Percentiles rank a stretch among this genome's conserved stretches.
Evolutionary conservation across 2,797 vertebrate species (phyloP).

Genomic region (Sebastes hubbsi): DNA sequence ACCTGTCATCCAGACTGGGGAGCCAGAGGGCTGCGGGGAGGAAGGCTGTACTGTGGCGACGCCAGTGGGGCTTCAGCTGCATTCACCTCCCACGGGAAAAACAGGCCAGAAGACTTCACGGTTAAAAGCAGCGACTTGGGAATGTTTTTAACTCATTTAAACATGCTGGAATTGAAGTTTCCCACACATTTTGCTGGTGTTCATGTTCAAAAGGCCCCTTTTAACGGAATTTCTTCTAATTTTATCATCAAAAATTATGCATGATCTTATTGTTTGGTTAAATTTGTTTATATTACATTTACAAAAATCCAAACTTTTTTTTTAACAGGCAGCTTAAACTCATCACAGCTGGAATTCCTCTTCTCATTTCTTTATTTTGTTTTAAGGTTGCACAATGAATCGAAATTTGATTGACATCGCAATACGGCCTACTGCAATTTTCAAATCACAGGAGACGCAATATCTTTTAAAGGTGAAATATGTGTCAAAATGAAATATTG

Average conservation of each 20-base stretch:
- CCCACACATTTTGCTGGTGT: background rate
- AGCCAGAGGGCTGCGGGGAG: conserved; percentile 39
- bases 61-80: conserved; percentile 28
- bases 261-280: background rate
- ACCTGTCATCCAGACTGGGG: conserved; percentile 57
- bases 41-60: conserved; percentile 19
- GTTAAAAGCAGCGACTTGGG: conserved; percentile 7
- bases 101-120: background rate
- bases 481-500: too few relatives aligned
- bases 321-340: conserved; percentile 19
- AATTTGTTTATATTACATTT: background rate
- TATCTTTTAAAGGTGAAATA: too few relatives aligned
- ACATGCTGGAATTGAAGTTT: conserved; percentile 5
- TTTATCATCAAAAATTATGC: background rate
- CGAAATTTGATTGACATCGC: too few relatives aligned
- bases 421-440: too few relatives aligned
- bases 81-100: conserved; percentile 17
- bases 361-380: background rate
- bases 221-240: background rate
- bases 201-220: background rate
- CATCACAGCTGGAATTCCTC: background rate
- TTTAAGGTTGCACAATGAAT: too few relatives aligned
- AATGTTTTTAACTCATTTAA: conserved; percentile 20
- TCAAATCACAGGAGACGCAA: too few relatives aligned
- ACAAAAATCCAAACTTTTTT: background rate